Evolutionary conservation across 2,797 vertebrate genomes (phyloP).

Genomic region (Saxicola maurus): DNA sequence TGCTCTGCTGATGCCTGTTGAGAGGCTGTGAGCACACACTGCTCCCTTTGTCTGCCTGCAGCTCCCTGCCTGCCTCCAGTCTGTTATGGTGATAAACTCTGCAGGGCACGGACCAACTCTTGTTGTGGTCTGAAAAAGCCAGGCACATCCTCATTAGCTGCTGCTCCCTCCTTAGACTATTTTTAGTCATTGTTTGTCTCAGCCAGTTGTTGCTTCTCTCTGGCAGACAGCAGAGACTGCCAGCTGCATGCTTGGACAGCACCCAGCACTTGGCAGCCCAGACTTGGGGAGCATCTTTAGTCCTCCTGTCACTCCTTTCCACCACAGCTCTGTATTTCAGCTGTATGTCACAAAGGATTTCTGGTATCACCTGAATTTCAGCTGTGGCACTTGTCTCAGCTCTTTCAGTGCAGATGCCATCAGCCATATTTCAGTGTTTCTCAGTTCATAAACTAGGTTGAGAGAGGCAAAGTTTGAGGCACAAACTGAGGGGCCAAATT

Average conservation of each 20-base stretch:
- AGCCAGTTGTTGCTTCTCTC: background rate
- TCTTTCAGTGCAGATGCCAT: background rate
- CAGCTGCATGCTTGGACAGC: conserved; percentile 4
- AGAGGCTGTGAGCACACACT: background rate
- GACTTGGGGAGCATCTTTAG: background rate
- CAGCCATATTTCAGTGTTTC: background rate
- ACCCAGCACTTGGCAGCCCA: background rate
- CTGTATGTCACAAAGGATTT: background rate
- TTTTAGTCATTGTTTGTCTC: conserved; percentile 23
- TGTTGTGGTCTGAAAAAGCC: background rate
- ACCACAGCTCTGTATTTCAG: background rate
- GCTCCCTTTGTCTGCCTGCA: background rate
- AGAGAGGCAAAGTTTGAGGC: too few species aligned
- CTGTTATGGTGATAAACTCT: background rate
- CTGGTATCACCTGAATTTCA: background rate
- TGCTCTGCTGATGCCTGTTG: background rate
- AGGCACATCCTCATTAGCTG: background rate
- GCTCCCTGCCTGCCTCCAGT: background rate
- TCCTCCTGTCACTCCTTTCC: background rate
- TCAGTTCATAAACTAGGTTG: background rate
- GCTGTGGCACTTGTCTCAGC: background rate
- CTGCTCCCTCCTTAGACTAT: background rate
- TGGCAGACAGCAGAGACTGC: background rate
- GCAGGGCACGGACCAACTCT: background rate
- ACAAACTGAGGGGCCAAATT: too few species aligned